phyloP scores from a whole-genome alignment of 1,140 invertebrate genomes.

The Trachelipus rathkii region DNA sequence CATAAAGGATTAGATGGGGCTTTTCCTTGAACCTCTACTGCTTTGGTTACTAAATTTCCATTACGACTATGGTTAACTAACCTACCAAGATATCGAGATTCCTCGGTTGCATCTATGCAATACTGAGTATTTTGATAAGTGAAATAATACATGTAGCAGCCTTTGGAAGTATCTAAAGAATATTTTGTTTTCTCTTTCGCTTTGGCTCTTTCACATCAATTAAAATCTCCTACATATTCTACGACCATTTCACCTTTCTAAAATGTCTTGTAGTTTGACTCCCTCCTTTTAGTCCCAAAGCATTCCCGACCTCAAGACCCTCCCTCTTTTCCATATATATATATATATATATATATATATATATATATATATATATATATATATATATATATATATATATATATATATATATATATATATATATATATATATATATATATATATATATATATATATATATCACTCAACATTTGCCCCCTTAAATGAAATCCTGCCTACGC shows the following conservation, averaged over 20 bases:
- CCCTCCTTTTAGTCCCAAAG: constrained; percentile 59
- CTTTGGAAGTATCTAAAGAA: constrained; percentile 75
- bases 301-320: constrained; percentile 55
- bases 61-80: constrained; percentile 90
- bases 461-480: no score
- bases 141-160: constrained; percentile 99
- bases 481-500: no score
- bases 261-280: constrained; percentile 70
- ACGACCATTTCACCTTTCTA: constrained; percentile 88
- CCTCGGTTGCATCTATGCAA: constrained; percentile 95
- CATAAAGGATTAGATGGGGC: constrained; percentile 81
- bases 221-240: constrained; percentile 92
- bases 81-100: constrained; percentile 80
- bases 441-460: no score
- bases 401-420: no score
- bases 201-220: constrained; percentile 77
- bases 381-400: no score
- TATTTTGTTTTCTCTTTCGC: constrained; percentile 78
- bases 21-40: constrained; percentile 68
- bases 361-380: no score
- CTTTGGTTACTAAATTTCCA: constrained; percentile 68
- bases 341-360: no score
- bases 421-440: no score
- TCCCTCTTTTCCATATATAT: no score
- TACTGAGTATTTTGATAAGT: constrained; percentile 81